phyloP scores from a whole-genome alignment of 2,888 invertebrate species.

The Drosophila cyrtoloma region DNA sequence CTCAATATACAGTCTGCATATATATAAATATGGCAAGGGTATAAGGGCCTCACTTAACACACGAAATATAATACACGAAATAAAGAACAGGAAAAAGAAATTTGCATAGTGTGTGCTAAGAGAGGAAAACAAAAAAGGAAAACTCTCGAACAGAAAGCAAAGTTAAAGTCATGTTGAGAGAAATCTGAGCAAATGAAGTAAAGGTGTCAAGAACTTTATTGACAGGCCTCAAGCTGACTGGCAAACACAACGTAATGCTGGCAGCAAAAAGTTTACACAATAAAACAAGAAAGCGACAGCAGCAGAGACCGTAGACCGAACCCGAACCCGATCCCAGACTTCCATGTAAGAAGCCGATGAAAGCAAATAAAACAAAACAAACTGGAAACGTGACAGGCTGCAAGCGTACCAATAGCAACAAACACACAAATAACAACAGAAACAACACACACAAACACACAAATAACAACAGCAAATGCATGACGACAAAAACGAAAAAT shows the following conservation, averaged over 20 bases:
- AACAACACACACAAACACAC: neutral
- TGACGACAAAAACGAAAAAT: slow-evolving; percentile 43
- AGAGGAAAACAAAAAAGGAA: slow-evolving; percentile 26
- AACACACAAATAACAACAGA: slow-evolving; percentile 20
- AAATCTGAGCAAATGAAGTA: slow-evolving; percentile 78
- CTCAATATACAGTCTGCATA: neutral
- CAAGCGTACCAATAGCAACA: slow-evolving; percentile 42
- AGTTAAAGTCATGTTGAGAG: slow-evolving; percentile 72
- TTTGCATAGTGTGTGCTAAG: slow-evolving; percentile 50
- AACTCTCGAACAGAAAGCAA: slow-evolving; percentile 58
- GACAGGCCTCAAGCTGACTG: slow-evolving; percentile 66
- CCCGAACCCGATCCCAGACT: slow-evolving; percentile 11
- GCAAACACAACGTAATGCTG: slow-evolving; percentile 56
- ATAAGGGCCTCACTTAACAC: slow-evolving; percentile 22
- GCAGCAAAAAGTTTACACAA: slow-evolving; percentile 54
- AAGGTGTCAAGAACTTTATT: slow-evolving; percentile 81
- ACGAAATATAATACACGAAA: slow-evolving; percentile 17
- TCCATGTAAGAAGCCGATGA: slow-evolving; percentile 56
- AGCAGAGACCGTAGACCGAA: slow-evolving; percentile 13
- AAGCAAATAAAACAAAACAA: slow-evolving; percentile 73
- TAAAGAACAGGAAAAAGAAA: slow-evolving; percentile 31
- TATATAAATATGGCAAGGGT: slow-evolving; percentile 3
- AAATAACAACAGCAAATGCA: slow-evolving; percentile 25
- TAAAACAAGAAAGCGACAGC: slow-evolving; percentile 32
- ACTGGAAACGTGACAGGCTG: slow-evolving; percentile 72